Conservation (phyloP, 2,113 vertebrate species). For the Nibea albiflora region DNA sequence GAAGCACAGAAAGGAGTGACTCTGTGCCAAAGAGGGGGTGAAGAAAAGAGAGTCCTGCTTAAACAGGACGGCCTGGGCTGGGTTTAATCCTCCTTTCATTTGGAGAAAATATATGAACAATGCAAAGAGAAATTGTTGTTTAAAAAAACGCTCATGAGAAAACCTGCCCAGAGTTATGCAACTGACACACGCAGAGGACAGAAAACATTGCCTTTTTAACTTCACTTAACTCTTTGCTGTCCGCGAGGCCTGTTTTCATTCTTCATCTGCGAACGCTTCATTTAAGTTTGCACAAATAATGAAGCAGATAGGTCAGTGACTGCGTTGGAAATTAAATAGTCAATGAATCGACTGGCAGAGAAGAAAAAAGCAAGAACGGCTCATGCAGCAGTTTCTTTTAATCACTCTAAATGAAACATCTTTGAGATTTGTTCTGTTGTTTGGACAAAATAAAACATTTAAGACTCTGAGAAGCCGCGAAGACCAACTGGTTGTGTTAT, state of each 20-base stretch:
- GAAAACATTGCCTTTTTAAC: not conserved
- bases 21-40: not conserved
- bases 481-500: not conserved
- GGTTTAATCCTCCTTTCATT: not conserved
- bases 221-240: not conserved
- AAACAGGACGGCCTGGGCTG: conserved; percentile 26
- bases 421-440: not conserved
- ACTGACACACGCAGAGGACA: not conserved
- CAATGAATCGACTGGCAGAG: not conserved
- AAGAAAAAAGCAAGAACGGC: not conserved
- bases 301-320: not conserved
- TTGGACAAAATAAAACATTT: not conserved
- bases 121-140: not conserved
- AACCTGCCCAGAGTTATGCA: not conserved
- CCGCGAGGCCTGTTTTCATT: no score
- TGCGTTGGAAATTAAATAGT: not conserved
- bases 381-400: not conserved
- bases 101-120: not conserved
- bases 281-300: not conserved
- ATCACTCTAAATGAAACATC: not conserved
- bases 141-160: not conserved
- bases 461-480: not conserved
- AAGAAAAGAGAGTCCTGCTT: conserved; percentile 42
- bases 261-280: not conserved
- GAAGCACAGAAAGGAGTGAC: conserved; percentile 38